Conservation (phyloP, 2,113 vertebrate species). For the human region GRCh38 chrX:131916001-131916500, state of each 20-base stretch:
- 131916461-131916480: background rate
- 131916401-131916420: background rate
- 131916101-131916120: slow-evolving; percentile 2
- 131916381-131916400: background rate
- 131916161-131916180: background rate
- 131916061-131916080: background rate
- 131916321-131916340: background rate
- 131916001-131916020: background rate
- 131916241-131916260: background rate
- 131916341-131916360: background rate
- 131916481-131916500: background rate
- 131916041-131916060: background rate
- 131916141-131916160: background rate
- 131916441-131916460: background rate
- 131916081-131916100: background rate
- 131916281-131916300: background rate
- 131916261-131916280: background rate
- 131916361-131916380: background rate
- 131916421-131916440: background rate
- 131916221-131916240: background rate
- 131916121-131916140: background rate
- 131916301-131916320: background rate
- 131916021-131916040: background rate
- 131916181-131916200: background rate
- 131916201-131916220: background rate